Evolutionary conservation across 2,113 vertebrate genomes (phyloP).

Genomic region (Anhinga rufa): DNA sequence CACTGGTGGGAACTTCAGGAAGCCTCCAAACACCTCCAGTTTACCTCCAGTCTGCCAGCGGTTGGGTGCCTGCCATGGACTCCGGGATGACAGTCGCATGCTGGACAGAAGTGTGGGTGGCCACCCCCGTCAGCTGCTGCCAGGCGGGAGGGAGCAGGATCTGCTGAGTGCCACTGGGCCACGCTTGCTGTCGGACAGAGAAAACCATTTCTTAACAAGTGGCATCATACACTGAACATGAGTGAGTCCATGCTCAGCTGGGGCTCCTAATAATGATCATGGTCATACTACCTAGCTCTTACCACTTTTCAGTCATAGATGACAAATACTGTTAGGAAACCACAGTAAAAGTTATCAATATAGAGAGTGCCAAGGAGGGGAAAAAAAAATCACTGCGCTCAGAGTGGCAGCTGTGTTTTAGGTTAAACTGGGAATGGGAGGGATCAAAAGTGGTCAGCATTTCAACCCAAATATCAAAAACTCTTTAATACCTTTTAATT

Average conservation of each 20-base stretch:
- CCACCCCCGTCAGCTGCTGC: constrained; percentile 92
- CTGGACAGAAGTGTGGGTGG: constrained; percentile 93
- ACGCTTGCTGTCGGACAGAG: constrained; percentile 85
- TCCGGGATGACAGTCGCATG: constrained; percentile 93
- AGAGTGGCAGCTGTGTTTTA: neutral
- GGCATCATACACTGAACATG: neutral
- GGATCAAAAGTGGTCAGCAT: neutral
- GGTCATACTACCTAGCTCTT: neutral
- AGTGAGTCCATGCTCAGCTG: neutral
- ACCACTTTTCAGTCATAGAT: neutral
- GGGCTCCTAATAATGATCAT: neutral
- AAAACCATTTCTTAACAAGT: neutral
- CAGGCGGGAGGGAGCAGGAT: constrained; percentile 95
- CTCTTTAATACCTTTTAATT: neutral
- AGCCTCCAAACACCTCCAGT: neutral
- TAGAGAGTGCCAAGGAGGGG: neutral
- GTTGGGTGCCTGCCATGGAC: constrained; percentile 89
- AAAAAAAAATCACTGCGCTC: neutral
- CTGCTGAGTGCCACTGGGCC: constrained; percentile 96
- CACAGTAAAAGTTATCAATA: neutral
- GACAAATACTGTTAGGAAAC: neutral
- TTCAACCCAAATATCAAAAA: neutral
- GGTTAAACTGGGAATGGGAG: neutral
- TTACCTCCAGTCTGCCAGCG: constrained; percentile 96
- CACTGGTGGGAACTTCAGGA: neutral